A percentile compares a stretch with the other conserved stretches of the same genome.
Conservation (phyloP, 2,113 vertebrate species). For the Chinchilla lanigera region DNA sequence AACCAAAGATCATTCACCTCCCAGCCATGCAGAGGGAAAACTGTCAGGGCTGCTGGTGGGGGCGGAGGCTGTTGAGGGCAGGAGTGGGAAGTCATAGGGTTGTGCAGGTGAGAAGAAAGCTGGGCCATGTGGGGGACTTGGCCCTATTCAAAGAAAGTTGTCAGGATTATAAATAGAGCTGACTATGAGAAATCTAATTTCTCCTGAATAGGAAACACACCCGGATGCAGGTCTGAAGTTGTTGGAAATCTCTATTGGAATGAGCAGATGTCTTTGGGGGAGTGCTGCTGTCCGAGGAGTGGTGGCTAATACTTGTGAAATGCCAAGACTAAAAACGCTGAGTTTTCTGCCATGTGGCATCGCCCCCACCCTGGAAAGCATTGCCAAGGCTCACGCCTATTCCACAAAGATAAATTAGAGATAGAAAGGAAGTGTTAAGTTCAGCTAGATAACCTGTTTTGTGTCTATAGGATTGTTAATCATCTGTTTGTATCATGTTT, state of each 20-base stretch:
- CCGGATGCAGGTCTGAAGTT: background rate
- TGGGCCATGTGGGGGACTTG: background rate
- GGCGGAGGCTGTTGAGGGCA: background rate
- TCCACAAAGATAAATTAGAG: background rate
- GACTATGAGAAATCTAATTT: background rate
- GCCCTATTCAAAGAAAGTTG: background rate
- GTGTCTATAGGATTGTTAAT: background rate
- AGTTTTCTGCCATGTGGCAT: background rate
- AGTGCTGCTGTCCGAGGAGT: fast-evolving
- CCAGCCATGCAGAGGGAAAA: background rate
- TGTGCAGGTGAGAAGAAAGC: background rate
- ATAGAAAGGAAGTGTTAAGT: background rate
- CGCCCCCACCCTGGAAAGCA: background rate
- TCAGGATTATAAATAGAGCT: background rate
- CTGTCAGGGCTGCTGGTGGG: background rate
- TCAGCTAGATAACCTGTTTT: background rate
- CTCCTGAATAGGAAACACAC: background rate
- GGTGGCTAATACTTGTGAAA: background rate
- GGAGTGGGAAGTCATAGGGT: background rate
- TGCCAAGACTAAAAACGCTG: background rate
- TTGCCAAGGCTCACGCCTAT: background rate
- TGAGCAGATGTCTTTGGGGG: background rate
- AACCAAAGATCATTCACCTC: background rate
- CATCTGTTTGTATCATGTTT: background rate
- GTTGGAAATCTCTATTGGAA: background rate